These are phyloP conservation scores for Acrossocheilus wenchowensis DNA, from an alignment of 2,797 vertebrate species.

Conservation along the genomic window DNA sequence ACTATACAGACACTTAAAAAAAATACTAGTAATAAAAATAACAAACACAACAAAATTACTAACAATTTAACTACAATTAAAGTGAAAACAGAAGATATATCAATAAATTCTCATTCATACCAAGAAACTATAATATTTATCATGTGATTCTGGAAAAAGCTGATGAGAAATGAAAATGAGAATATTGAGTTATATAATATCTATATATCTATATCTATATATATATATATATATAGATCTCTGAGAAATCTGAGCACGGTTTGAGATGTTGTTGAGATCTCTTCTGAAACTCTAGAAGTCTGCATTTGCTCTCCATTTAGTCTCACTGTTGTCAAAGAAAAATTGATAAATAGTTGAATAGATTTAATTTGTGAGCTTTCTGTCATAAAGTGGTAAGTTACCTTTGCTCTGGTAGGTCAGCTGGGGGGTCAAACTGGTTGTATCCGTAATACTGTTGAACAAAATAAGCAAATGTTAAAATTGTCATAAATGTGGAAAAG, in stretches of 20 bases:
- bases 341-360: background rate
- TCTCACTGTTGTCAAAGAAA: background rate
- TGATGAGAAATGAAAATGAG: background rate
- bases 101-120: too few relatives aligned
- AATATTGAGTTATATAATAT: background rate
- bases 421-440: constrained; percentile 49
- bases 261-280: background rate
- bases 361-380: background rate
- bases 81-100: too few relatives aligned
- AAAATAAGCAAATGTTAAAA: constrained; percentile 16
- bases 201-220: too few relatives aligned
- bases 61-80: too few relatives aligned
- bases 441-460: constrained; percentile 53
- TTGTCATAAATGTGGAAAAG: background rate
- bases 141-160: too few relatives aligned
- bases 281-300: background rate
- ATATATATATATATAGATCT: background rate
- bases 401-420: constrained; percentile 49
- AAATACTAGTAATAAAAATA: too few relatives aligned
- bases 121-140: too few relatives aligned
- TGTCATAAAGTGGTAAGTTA: constrained; percentile 7
- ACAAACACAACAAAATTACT: too few relatives aligned
- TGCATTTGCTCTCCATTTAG: background rate
- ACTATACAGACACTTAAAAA: too few relatives aligned
- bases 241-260: background rate